Conservation (phyloP, 2,797 vertebrate genomes). For the Falco rusticolus region DNA sequence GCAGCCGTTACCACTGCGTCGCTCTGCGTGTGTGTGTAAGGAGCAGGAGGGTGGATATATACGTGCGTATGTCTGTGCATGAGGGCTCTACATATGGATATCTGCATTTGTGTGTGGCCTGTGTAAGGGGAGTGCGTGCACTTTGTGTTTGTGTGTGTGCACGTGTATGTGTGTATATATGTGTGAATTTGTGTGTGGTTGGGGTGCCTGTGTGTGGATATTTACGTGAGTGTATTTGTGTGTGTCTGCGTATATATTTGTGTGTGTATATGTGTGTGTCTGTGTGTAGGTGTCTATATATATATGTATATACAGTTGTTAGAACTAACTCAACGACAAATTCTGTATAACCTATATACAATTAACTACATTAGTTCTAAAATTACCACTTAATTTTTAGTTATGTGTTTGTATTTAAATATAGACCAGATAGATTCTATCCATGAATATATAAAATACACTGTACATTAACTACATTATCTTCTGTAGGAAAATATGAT, state of each 20-base stretch:
- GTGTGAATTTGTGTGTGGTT: too few species aligned
- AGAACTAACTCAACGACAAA: background rate
- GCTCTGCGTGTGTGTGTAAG: background rate
- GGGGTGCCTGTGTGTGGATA: background rate
- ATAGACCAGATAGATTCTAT: background rate
- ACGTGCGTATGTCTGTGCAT: too few species aligned
- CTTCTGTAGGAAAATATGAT: too few species aligned
- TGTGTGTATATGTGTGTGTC: too few species aligned
- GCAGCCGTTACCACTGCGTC: too few species aligned
- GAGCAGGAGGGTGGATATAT: background rate
- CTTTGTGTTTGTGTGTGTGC: too few species aligned
- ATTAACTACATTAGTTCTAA: background rate
- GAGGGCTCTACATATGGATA: too few species aligned
- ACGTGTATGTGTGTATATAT: too few species aligned
- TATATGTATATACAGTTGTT: background rate
- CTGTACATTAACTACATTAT: accelerated
- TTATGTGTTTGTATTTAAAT: background rate
- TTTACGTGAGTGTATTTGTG: background rate
- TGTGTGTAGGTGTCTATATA: too few species aligned
- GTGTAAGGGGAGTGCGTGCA: too few species aligned
- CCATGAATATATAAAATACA: background rate
- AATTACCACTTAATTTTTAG: accelerated
- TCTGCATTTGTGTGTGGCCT: too few species aligned
- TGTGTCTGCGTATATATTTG: background rate
- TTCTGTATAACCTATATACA: too few species aligned